Conservation (phyloP, 1,140 invertebrate genomes). For the Yoshiicerus persimilis region DNA sequence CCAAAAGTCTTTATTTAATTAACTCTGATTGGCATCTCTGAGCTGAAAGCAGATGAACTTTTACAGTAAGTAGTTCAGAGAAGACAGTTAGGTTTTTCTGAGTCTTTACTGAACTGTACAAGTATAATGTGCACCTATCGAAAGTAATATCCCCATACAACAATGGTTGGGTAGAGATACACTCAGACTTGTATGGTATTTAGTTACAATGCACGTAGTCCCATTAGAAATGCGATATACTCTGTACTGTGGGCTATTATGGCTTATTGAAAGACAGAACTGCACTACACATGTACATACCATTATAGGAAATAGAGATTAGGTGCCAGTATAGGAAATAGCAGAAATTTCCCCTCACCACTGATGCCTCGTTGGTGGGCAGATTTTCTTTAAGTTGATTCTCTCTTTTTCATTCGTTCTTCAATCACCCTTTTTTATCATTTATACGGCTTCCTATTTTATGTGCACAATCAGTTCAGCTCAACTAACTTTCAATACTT, state of each 20-base stretch:
- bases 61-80: neutral
- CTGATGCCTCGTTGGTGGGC: neutral
- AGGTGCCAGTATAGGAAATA: neutral
- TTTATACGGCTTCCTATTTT: slow-evolving; percentile 1
- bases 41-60: neutral
- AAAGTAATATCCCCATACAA: neutral
- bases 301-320: neutral
- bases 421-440: slow-evolving; percentile 1
- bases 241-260: neutral
- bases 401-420: neutral
- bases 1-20: neutral
- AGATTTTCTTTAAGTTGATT: neutral
- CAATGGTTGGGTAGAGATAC: neutral
- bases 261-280: neutral
- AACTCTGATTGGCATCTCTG: slow-evolving; percentile 4
- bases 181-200: too few relatives aligned
- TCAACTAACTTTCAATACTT: neutral
- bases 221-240: neutral
- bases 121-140: too few relatives aligned
- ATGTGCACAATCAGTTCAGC: slow-evolving; percentile 4
- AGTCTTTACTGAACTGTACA: too few relatives aligned
- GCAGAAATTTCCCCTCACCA: neutral
- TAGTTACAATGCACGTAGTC: neutral
- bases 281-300: neutral
- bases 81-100: neutral